Conservation (phyloP, 2,113 vertebrate genomes). For the Saccopteryx leptura region DNA sequence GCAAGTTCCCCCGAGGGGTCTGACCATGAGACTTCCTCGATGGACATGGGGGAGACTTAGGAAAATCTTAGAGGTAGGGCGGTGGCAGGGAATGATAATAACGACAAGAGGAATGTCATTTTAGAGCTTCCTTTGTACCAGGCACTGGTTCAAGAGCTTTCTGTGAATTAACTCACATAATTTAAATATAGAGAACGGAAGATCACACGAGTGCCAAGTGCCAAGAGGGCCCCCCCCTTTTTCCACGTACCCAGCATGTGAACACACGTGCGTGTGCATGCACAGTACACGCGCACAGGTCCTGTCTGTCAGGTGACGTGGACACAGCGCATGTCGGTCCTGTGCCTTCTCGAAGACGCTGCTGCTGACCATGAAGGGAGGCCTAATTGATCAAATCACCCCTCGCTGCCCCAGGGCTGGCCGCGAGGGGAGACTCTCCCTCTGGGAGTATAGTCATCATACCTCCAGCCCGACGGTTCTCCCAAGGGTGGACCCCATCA, state of each 20-base stretch:
- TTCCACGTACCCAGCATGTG: background rate
- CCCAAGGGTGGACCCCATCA: background rate
- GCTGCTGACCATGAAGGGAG: background rate
- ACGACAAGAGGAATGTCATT: accelerated
- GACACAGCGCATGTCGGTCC: background rate
- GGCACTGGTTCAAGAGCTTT: background rate
- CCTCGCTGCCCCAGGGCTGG: no score
- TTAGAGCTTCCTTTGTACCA: background rate
- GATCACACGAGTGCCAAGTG: no score
- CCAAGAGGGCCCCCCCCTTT: background rate
- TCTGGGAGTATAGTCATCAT: no score
- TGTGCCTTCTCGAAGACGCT: background rate
- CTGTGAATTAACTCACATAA: background rate
- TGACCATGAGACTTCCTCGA: no score
- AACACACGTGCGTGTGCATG: no score
- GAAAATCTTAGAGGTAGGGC: background rate
- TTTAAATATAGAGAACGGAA: background rate
- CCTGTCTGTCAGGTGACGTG: background rate
- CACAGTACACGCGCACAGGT: background rate
- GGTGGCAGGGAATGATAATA: background rate
- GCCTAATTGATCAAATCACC: no score
- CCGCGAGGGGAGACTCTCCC: background rate
- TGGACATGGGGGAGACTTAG: no score
- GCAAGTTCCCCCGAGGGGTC: accelerated
- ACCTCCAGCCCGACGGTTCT: no score